Conservation (phyloP, 2,113 vertebrate genomes). For the Holacanthus passer region DNA sequence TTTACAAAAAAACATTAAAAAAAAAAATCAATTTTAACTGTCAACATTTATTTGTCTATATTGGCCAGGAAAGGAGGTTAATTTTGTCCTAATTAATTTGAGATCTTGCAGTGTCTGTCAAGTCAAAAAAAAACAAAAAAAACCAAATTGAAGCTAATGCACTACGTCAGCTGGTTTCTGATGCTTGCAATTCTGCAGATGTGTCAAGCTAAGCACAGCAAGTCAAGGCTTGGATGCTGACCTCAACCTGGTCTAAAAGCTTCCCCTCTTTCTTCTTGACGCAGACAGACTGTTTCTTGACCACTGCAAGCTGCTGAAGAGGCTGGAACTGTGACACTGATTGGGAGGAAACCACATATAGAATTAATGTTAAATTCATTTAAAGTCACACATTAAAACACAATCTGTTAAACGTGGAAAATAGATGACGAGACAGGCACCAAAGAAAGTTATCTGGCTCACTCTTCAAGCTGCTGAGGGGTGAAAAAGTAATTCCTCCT, state of each 20-base stretch:
- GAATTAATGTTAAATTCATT: background rate
- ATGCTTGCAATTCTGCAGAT: slow-evolving; percentile 61
- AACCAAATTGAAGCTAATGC: slow-evolving; percentile 34
- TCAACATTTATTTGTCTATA: background rate
- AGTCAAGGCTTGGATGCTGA: slow-evolving; percentile 54
- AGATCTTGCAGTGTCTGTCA: slow-evolving; percentile 14
- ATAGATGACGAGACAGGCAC: background rate
- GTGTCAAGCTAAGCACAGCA: slow-evolving; percentile 48
- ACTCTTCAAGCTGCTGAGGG: slow-evolving; percentile 48
- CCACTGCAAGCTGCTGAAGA: slow-evolving; percentile 58
- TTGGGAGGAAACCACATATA: background rate
- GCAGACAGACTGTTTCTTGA: slow-evolving; percentile 74
- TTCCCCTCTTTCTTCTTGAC: slow-evolving; percentile 62
- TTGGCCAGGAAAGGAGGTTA: background rate
- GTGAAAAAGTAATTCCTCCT: slow-evolving; percentile 36
- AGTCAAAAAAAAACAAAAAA: slow-evolving; percentile 29
- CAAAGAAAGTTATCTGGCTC: background rate
- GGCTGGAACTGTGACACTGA: slow-evolving; percentile 73
- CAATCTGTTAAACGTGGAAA: background rate
- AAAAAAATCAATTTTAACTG: background rate
- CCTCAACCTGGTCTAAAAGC: slow-evolving; percentile 65
- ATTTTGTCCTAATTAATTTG: slow-evolving; percentile 42
- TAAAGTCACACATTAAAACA: background rate
- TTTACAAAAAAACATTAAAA: background rate
- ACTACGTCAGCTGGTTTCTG: slow-evolving; percentile 50